Evolutionary conservation across 2,113 vertebrate genomes (phyloP).

Genomic region (Dasypus novemcinctus): DNA sequence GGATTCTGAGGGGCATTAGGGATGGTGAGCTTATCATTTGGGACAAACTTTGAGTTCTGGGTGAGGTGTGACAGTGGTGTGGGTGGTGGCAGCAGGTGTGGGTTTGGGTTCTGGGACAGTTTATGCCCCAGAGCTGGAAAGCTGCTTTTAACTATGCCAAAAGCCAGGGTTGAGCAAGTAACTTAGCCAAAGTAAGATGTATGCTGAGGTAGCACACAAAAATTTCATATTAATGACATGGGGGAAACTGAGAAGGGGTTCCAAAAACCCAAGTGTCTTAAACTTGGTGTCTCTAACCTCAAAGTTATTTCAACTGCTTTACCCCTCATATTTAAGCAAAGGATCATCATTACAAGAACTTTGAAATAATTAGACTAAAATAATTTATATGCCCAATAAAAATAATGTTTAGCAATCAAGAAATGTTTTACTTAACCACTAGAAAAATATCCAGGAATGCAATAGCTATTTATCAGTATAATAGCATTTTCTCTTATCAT

Average conservation of each 20-base stretch:
- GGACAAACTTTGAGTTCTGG: too few species aligned
- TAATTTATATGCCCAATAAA: neutral
- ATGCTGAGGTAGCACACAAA: too few species aligned
- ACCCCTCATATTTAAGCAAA: neutral
- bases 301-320: neutral
- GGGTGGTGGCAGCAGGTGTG: too few species aligned
- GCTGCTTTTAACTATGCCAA: too few species aligned
- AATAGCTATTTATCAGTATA: neutral
- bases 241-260: neutral
- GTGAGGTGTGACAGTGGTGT: too few species aligned
- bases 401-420: constrained; percentile 19
- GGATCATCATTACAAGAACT: neutral
- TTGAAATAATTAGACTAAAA: neutral
- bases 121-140: too few species aligned
- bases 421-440: constrained; percentile 25
- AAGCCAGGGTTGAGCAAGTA: too few species aligned
- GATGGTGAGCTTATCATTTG: too few species aligned
- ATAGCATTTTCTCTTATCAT: constrained; percentile 20
- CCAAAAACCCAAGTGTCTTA: neutral
- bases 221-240: too few species aligned
- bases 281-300: neutral
- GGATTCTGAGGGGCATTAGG: too few species aligned
- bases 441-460: neutral
- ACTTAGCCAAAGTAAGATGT: too few species aligned
- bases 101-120: too few species aligned